phyloP scores from a whole-genome alignment of 1,140 invertebrate genomes.

The Rhopalosiphum maidis region DNA sequence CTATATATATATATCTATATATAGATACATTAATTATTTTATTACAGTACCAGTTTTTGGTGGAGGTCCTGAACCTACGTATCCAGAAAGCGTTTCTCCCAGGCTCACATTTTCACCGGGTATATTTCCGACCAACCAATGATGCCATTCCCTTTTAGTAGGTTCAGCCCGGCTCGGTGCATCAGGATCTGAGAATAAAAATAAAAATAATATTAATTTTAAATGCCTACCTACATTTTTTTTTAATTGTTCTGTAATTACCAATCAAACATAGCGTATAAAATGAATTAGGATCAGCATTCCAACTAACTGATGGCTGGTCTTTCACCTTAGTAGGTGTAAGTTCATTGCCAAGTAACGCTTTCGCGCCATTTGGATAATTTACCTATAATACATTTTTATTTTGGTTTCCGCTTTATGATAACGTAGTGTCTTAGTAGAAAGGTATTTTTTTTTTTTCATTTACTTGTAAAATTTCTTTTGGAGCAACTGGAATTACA shows the following conservation, averaged over 20 bases:
- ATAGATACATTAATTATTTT: neutral
- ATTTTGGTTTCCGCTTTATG: neutral
- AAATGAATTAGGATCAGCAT: conserved; percentile 67
- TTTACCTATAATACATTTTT: conserved; percentile 64
- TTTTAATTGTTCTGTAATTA: conserved; percentile 59
- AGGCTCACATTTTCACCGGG: conserved; percentile 75
- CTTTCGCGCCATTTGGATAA: conserved; percentile 68
- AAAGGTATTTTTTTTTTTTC: neutral
- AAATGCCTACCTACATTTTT: too few species aligned
- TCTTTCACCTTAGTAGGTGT: conserved; percentile 78
- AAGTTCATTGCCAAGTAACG: conserved; percentile 75
- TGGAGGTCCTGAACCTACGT: conserved; percentile 87
- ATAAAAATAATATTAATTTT: neutral
- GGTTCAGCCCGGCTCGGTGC: conserved; percentile 81
- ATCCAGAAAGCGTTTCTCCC: conserved; percentile 79
- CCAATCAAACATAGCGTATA: conserved; percentile 82
- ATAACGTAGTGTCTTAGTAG: neutral
- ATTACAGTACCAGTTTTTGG: conserved; percentile 70
- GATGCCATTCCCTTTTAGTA: conserved; percentile 85
- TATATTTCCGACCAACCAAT: conserved; percentile 93
- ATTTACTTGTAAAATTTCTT: conserved; percentile 65
- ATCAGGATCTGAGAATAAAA: conserved; percentile 69
- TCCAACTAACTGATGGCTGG: conserved; percentile 71
- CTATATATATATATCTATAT: too few species aligned
- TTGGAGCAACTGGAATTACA: conserved; percentile 71